Base-by-base conservation (phyloP, 64 coral and sea anemone species). In the Porites australiensis region DNA sequence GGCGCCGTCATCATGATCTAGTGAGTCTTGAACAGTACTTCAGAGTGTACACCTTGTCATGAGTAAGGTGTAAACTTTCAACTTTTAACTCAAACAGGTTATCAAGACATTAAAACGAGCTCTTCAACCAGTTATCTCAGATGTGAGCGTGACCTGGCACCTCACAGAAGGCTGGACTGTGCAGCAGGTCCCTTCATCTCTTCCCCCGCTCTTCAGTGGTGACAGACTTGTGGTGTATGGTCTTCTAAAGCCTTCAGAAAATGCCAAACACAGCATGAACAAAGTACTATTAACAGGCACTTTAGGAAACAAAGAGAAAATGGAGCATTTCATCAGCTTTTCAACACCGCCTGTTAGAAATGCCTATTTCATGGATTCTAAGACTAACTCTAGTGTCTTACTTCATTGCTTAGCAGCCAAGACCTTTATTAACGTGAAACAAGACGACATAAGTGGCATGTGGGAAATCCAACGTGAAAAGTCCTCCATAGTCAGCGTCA, bases 391-490 rank as follows among this genome's bases (percentile, higher is more conserved):
- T 22, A 23, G 44, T 57, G 59, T 63, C 4, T 77, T 85, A 47
- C 79, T 95, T 23, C 94, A 95, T 75, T 8, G 79, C 22, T 47
- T 95, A 27, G 94, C 94, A 70, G 94, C 94, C 6, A 95, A 95
- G 68, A 86, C 14, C 72, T 91, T 62, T 21, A 95, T 95, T 62
- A 70, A 87, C 74, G 88, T 77, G 86, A 79, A 87, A 10, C 77
- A 95, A 14, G 55, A 79, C 70, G 69, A 37, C 37, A 12, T 52
- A 13, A 79, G 27, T 53, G 64, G 50, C 62, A n/a, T 50, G 15
- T 11, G 4, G 1, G 18, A 67, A 53, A 22, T 9, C 27, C 50
- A 78, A 55, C 15, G 59, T 22, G 49, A 18, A 13, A 82, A 91
- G 50, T 27, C 44, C 48, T 27, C 13, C 13, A 63, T 76, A 21